Conservation (phyloP, 1,140 invertebrate genomes). For the Cecropterus lyciades region DNA sequence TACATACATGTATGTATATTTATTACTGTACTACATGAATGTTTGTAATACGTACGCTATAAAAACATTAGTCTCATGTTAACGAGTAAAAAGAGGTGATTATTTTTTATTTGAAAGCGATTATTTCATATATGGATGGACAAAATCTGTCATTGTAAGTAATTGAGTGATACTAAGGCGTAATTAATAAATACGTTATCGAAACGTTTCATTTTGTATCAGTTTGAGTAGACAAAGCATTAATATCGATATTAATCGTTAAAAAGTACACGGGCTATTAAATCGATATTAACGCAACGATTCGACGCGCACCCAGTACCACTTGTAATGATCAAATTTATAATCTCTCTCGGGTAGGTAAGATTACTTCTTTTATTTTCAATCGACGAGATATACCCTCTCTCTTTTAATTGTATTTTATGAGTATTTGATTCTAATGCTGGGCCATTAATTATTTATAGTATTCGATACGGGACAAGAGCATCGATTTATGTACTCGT, state of each 20-base stretch:
- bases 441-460: constrained; percentile 83
- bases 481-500: constrained; percentile 75
- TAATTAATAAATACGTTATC: background rate
- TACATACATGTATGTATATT: too few species aligned
- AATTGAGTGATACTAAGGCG: background rate
- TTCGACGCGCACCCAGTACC: constrained; percentile 75
- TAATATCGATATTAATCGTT: constrained; percentile 67
- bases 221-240: constrained; percentile 52
- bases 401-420: constrained; percentile 84
- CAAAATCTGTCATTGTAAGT: too few species aligned
- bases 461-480: constrained; percentile 81
- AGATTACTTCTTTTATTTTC: constrained; percentile 78
- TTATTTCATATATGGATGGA: too few species aligned
- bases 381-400: constrained; percentile 74
- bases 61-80: too few species aligned
- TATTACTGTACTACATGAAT: too few species aligned
- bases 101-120: too few species aligned
- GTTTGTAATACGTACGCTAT: too few species aligned
- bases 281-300: constrained; percentile 77
- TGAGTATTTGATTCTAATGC: constrained; percentile 84
- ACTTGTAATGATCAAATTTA: constrained; percentile 82
- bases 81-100: too few species aligned
- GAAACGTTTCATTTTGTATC: constrained; percentile 8
- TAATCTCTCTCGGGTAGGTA: constrained; percentile 82
- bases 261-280: constrained; percentile 66